Evolutionary conservation across 2,113 vertebrate genomes (phyloP).

Genomic region (Dicrurus megarhynchus): DNA sequence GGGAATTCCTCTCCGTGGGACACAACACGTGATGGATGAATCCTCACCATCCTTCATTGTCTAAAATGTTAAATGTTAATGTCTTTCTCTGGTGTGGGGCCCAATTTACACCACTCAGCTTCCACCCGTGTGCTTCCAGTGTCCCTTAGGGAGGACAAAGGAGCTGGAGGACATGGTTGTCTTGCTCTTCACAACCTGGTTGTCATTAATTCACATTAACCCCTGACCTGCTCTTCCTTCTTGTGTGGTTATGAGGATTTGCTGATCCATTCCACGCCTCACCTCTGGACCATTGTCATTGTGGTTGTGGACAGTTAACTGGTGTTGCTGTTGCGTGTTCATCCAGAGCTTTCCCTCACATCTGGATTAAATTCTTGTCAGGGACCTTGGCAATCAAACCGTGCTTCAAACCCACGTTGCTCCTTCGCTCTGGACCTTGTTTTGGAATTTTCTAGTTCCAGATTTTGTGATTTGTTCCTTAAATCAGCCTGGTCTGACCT

Average conservation of each 20-base stretch:
- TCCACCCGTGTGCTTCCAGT: fast-evolving
- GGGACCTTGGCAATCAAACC: not conserved
- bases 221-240: not conserved
- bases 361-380: not conserved
- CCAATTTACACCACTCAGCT: not conserved
- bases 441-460: not conserved
- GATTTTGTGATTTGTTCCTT: not conserved
- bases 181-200: not conserved
- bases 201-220: not conserved
- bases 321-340: fast-evolving
- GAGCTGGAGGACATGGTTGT: not conserved
- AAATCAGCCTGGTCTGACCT: not conserved
- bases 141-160: not conserved
- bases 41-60: not conserved
- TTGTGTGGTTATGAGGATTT: not conserved
- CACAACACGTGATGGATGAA: not conserved
- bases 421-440: not conserved
- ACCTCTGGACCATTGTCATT: not conserved
- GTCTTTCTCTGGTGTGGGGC: not conserved
- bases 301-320: not conserved
- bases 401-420: fast-evolving
- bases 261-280: not conserved
- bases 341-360: not conserved
- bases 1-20: not conserved
- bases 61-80: not conserved